Evolutionary conservation across 37 sponge, comb jelly and placozoan species (phyloP).

Genomic region (Cliona cf. orientalis): DNA sequence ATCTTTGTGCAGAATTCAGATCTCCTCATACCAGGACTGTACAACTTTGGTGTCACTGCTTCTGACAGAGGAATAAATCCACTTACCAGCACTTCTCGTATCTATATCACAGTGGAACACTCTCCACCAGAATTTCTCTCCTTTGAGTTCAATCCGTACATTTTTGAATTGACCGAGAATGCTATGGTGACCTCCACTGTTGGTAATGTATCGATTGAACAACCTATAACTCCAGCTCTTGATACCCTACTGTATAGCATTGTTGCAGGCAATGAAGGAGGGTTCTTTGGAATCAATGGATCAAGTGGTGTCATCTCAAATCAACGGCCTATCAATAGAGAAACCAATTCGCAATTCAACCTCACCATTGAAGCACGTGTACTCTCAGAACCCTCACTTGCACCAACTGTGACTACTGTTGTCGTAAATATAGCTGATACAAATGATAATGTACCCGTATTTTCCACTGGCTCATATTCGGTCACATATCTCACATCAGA

Average conservation of each 20-base stretch:
- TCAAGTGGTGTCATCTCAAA: slow-evolving; percentile 10
- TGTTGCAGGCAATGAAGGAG: slow-evolving; percentile 2
- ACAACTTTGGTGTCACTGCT: slow-evolving; percentile 31
- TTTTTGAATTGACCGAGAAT: slow-evolving; percentile 26
- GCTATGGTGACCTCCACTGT: not conserved
- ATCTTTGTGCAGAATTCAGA: slow-evolving; percentile 8
- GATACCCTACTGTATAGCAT: slow-evolving; percentile 17
- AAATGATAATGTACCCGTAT: slow-evolving; percentile 32
- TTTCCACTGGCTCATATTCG: slow-evolving; percentile 6
- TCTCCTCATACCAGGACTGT: slow-evolving; percentile 9
- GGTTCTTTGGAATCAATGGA: not conserved
- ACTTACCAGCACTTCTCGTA: not conserved
- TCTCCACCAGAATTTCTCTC: slow-evolving; percentile 37
- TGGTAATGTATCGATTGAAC: slow-evolving; percentile 26
- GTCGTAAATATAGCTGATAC: slow-evolving; percentile 12
- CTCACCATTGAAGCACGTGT: slow-evolving; percentile 12
- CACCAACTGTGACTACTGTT: not conserved
- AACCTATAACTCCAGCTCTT: slow-evolving; percentile 21
- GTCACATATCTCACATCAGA: not conserved
- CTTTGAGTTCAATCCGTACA: slow-evolving; percentile 5
- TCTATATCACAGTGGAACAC: slow-evolving; percentile 21
- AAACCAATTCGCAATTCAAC: not conserved
- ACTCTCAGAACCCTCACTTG: not conserved
- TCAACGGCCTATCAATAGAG: slow-evolving; percentile 7
- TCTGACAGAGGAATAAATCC: slow-evolving; percentile 24